phyloP scores from a whole-genome alignment of 2,888 invertebrate species.

The Agrilus mali region DNA sequence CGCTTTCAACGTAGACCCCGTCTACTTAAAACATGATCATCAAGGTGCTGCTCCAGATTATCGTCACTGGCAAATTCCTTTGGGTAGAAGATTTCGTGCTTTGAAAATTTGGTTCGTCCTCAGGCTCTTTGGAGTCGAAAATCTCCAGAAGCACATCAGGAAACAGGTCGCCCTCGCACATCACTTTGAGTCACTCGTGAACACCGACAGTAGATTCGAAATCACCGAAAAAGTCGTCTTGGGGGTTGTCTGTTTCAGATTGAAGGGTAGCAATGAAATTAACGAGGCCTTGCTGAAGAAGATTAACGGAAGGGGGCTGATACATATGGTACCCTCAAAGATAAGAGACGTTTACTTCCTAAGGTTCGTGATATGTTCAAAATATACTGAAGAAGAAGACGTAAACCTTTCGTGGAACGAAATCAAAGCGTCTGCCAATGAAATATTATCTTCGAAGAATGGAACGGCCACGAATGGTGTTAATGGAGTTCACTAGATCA shows the following conservation, averaged over 20 bases:
- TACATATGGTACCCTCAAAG: conserved; percentile 87
- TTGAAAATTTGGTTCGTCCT: conserved; percentile 94
- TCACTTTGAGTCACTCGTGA: conserved; percentile 70
- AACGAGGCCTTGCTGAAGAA: conserved; percentile 72
- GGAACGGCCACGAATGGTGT: not conserved
- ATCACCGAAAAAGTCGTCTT: conserved; percentile 79
- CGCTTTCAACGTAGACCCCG: conserved; percentile 94
- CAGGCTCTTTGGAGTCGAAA: conserved; percentile 76
- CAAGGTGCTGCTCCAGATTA: conserved; percentile 87
- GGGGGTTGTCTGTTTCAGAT: conserved; percentile 91
- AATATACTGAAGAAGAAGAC: conserved; percentile 67
- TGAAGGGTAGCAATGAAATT: conserved; percentile 73
- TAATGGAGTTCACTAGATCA: no score
- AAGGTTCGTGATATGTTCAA: conserved; percentile 81
- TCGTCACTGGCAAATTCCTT: conserved; percentile 94
- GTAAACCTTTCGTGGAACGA: conserved; percentile 82
- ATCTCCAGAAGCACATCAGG: conserved; percentile 75
- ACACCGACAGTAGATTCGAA: conserved; percentile 73
- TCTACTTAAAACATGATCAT: conserved; percentile 90
- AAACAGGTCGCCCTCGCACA: conserved; percentile 77
- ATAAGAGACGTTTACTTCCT: conserved; percentile 75
- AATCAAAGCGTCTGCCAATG: conserved; percentile 60
- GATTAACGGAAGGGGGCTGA: conserved; percentile 80
- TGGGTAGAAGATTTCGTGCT: conserved; percentile 85
- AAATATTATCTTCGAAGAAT: conserved; percentile 35